phyloP scores from a whole-genome alignment of 2,888 invertebrate genomes.

The Oligia fasciuncula region DNA sequence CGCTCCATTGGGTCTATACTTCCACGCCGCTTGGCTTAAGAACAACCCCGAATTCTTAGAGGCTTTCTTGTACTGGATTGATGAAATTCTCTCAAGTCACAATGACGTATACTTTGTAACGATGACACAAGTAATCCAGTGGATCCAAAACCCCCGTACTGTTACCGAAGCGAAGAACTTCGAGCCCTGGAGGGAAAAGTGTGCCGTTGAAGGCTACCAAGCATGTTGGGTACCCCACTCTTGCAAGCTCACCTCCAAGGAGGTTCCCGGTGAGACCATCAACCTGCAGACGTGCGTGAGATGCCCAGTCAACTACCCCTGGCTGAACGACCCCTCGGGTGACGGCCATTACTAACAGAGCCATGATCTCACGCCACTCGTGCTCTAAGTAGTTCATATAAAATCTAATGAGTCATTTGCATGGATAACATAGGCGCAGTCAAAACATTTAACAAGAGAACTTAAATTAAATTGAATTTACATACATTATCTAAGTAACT shows the following conservation, averaged over 20 bases:
- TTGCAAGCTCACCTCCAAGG: slow-evolving; percentile 97
- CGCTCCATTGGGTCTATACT: slow-evolving; percentile 96
- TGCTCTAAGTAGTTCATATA: slow-evolving; percentile 85
- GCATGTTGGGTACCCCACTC: slow-evolving; percentile 97
- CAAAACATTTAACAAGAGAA: slow-evolving; percentile 52
- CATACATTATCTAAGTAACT: slow-evolving; percentile 37
- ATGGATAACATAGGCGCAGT: slow-evolving; percentile 82
- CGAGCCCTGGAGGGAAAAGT: slow-evolving; percentile 98
- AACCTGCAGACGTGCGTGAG: slow-evolving; percentile 97
- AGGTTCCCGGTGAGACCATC: slow-evolving; percentile 98
- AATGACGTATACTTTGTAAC: slow-evolving; percentile 98
- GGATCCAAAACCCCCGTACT: slow-evolving; percentile 98
- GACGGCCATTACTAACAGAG: slow-evolving; percentile 94
- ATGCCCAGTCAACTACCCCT: slow-evolving; percentile 98
- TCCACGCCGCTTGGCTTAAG: slow-evolving; percentile 98
- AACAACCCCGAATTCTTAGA: slow-evolving; percentile 98
- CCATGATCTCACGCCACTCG: slow-evolving; percentile 86
- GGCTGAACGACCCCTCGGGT: slow-evolving; percentile 97
- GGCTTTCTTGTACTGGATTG: slow-evolving; percentile 98
- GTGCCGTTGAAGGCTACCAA: slow-evolving; percentile 95
- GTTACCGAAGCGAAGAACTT: slow-evolving; percentile 96
- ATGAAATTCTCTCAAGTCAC: slow-evolving; percentile 95
- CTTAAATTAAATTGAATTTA: slow-evolving; percentile 43
- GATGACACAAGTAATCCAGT: slow-evolving; percentile 98
- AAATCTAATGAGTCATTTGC: slow-evolving; percentile 82